Evolutionary conservation across 2,888 invertebrate genomes (phyloP).

Genomic region (Leptinotarsa tumamoca): DNA sequence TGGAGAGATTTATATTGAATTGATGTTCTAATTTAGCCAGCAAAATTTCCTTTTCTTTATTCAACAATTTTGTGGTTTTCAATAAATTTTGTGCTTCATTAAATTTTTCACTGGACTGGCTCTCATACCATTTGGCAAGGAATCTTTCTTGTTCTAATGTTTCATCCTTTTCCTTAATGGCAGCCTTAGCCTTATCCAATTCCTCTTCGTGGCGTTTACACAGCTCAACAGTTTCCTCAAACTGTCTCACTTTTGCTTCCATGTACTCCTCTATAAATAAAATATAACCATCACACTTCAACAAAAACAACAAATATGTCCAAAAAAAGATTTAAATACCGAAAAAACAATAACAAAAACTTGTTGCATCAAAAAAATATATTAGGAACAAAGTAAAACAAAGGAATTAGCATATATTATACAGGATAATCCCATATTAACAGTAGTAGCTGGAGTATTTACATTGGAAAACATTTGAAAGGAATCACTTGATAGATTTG

Average conservation of each 20-base stretch:
- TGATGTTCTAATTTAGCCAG: constrained; percentile 50
- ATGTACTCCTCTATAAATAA: constrained; percentile 40
- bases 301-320: not conserved
- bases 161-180: constrained; percentile 43
- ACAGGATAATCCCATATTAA: not conserved
- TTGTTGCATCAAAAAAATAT: not conserved
- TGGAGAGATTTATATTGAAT: constrained; percentile 45
- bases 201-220: constrained; percentile 37
- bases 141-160: constrained; percentile 48
- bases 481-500: too few relatives aligned
- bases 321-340: not conserved
- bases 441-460: too few relatives aligned
- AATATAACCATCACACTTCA: not conserved
- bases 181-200: constrained; percentile 30
- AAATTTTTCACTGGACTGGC: constrained; percentile 41
- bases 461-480: too few relatives aligned
- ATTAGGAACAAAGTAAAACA: not conserved
- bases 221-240: constrained; percentile 40
- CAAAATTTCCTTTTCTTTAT: constrained; percentile 46
- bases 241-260: constrained; percentile 34
- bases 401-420: not conserved
- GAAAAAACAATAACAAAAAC: not conserved
- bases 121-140: constrained; percentile 46
- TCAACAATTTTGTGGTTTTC: constrained; percentile 39
- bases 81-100: constrained; percentile 45